Percentiles rank a stretch among this genome's conserved stretches.
Conservation (phyloP, 2,888 invertebrate species). For the Troides oblongomaculatus region DNA sequence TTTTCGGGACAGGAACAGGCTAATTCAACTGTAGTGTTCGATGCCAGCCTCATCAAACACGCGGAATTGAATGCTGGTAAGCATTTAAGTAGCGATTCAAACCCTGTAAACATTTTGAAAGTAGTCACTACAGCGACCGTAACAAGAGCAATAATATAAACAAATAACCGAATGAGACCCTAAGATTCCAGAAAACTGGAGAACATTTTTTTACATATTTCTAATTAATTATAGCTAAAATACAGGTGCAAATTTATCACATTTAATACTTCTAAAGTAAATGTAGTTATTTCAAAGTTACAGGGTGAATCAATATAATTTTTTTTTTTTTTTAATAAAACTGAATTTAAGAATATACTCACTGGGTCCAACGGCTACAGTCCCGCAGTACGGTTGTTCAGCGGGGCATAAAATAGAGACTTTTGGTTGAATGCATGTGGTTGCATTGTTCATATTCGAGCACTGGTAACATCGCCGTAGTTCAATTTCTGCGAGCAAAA, state of each 20-base stretch:
- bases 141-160: too few species aligned
- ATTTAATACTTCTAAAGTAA: too few species aligned
- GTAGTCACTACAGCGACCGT: background rate
- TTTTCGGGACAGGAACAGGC: constrained; percentile 57
- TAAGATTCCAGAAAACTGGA: too few species aligned
- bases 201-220: too few species aligned
- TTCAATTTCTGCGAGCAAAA: constrained; percentile 40
- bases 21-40: constrained; percentile 49
- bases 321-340: background rate
- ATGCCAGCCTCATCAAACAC: constrained; percentile 51
- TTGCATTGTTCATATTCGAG: constrained; percentile 35
- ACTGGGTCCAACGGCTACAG: constrained; percentile 52
- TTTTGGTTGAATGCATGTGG: constrained; percentile 18
- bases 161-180: too few species aligned
- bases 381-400: constrained; percentile 53
- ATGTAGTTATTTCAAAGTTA: background rate
- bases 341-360: constrained; percentile 28
- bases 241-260: too few species aligned
- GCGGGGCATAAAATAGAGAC: constrained; percentile 42
- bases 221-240: too few species aligned
- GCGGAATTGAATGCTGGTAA: constrained; percentile 43
- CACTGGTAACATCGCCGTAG: constrained; percentile 50
- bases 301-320: background rate
- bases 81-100: constrained; percentile 54
- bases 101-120: constrained; percentile 38